These are phyloP conservation scores for Scytalopus superciliaris DNA, from an alignment of 2,113 vertebrate genomes.

Conservation along the genomic window DNA sequence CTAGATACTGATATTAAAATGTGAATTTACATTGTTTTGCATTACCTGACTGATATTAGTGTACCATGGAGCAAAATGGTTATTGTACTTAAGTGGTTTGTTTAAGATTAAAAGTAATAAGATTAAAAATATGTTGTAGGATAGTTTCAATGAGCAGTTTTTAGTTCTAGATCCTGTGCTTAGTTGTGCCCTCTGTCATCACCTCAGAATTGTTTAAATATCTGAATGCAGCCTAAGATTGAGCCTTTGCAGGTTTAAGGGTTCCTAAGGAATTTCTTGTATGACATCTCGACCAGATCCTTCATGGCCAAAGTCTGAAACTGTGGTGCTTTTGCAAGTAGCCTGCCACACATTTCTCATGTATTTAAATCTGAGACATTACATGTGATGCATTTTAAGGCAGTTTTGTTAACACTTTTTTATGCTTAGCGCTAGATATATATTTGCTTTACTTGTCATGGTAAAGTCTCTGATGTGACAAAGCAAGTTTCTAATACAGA, in stretches of 20 bases:
- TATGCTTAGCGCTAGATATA: neutral
- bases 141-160: neutral
- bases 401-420: neutral
- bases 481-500: neutral
- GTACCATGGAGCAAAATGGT: neutral
- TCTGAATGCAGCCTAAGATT: neutral
- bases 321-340: neutral
- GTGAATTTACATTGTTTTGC: neutral
- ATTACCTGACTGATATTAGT: neutral
- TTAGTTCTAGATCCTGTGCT: neutral
- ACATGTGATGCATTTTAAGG: neutral
- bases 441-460: neutral
- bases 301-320: neutral
- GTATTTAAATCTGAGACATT: neutral
- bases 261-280: neutral
- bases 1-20: neutral
- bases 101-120: neutral
- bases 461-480: neutral
- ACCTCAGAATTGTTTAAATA: neutral
- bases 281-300: neutral
- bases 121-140: neutral
- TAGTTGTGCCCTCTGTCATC: neutral
- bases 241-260: neutral
- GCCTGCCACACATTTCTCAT: neutral
- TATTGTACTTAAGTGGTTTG: neutral